These are phyloP conservation scores for Drosophila ohnishii DNA, from an alignment of 1,140 invertebrate species.

Conservation along the genomic window DNA sequence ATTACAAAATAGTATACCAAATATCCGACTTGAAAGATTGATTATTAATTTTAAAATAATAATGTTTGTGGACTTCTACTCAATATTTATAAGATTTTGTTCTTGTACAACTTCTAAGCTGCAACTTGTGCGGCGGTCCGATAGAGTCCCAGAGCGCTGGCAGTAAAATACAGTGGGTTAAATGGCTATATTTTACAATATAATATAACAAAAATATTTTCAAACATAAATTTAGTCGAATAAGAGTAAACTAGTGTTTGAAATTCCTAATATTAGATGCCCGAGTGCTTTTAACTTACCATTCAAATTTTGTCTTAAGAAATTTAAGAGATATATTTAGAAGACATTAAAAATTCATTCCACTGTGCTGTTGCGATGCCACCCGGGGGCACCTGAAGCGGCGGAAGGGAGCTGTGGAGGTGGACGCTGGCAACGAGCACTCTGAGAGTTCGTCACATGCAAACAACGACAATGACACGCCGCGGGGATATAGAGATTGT, in stretches of 20 bases:
- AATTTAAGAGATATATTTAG: background rate
- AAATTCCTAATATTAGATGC: too few relatives aligned
- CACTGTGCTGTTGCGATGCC: constrained; percentile 29
- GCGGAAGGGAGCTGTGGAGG: background rate
- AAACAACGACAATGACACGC: constrained; percentile 71
- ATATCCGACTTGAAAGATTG: too few relatives aligned
- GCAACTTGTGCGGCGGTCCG: constrained; percentile 36
- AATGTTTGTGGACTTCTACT: background rate
- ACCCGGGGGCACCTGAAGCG: constrained; percentile 38
- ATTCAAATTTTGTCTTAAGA: too few relatives aligned
- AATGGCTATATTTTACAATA: background rate
- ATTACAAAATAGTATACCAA: too few relatives aligned
- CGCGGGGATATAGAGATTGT: constrained; percentile 44
- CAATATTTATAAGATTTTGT: background rate
- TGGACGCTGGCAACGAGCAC: constrained; percentile 33
- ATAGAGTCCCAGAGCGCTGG: constrained; percentile 9
- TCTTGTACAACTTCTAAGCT: constrained; percentile 18
- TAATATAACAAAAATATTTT: background rate
- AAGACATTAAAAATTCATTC: background rate
- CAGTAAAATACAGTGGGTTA: constrained; percentile 12
- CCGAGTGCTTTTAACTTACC: background rate
- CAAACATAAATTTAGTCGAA: background rate
- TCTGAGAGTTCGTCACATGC: constrained; percentile 63
- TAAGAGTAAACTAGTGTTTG: too few relatives aligned
- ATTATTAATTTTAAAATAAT: background rate